phyloP scores from a whole-genome alignment of 2,888 invertebrate species.

The Drosophila maculinotata region DNA sequence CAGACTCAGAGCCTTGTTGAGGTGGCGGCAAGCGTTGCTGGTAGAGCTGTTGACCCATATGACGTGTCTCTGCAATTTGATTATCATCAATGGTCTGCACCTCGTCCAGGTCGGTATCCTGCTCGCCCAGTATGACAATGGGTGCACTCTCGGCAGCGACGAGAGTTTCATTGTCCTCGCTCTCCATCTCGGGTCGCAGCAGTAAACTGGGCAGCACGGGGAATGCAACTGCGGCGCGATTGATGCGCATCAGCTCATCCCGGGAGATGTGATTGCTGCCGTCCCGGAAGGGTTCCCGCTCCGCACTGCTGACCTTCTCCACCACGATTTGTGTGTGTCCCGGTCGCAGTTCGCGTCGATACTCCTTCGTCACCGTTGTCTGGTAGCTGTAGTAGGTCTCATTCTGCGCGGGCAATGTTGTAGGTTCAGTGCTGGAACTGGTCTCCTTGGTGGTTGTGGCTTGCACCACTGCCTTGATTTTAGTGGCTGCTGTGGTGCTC shows the following conservation, averaged over 20 bases:
- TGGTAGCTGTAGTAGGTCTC: constrained; percentile 71
- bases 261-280: constrained; percentile 87
- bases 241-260: constrained; percentile 88
- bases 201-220: constrained; percentile 78
- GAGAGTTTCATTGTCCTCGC: constrained; percentile 67
- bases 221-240: constrained; percentile 85
- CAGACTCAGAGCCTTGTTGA: neutral
- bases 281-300: constrained; percentile 84
- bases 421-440: constrained; percentile 13
- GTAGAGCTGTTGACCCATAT: constrained; percentile 68
- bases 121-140: constrained; percentile 86
- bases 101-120: constrained; percentile 84
- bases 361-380: constrained; percentile 75
- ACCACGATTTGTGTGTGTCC: constrained; percentile 82
- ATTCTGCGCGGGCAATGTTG: constrained; percentile 29
- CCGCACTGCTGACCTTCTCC: constrained; percentile 63
- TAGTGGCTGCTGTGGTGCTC: constrained; percentile 38
- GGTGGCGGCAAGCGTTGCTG: constrained; percentile 59
- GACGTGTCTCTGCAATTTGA: constrained; percentile 84
- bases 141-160: constrained; percentile 81
- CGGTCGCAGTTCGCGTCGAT: constrained; percentile 73
- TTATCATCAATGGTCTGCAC: constrained; percentile 84
- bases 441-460: constrained; percentile 27
- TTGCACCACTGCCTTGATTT: constrained; percentile 34
- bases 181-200: constrained; percentile 52